phyloP scores from a whole-genome alignment of 2,888 invertebrate genomes.

The Eristalis intricaria region DNA sequence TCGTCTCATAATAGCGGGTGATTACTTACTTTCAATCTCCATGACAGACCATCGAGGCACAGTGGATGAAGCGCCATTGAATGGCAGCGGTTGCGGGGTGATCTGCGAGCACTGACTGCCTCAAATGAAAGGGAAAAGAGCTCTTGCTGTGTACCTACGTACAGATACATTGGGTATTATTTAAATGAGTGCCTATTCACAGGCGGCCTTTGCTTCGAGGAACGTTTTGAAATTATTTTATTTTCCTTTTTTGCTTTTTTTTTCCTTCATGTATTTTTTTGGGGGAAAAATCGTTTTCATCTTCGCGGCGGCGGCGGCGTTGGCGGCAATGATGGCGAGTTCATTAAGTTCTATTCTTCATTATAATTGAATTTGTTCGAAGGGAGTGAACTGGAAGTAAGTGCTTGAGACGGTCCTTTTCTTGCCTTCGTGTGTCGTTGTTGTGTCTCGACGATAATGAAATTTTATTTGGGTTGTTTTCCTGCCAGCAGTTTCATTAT shows the following conservation, averaged over 20 bases:
- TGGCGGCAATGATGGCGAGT: constrained; percentile 67
- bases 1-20: constrained; percentile 62
- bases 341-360: constrained; percentile 72
- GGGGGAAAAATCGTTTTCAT: constrained; percentile 55
- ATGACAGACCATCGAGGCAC: constrained; percentile 42
- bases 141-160: constrained; percentile 36
- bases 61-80: neutral
- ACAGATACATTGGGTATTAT: constrained; percentile 68
- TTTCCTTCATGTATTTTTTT: neutral
- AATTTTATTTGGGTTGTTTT: constrained; percentile 72
- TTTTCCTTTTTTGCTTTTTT: constrained; percentile 23
- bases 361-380: constrained; percentile 72
- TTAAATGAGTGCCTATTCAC: constrained; percentile 70
- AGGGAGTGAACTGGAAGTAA: constrained; percentile 72
- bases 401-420: constrained; percentile 58
- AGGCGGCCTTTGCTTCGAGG: constrained; percentile 48
- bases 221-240: constrained; percentile 64
- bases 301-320: constrained; percentile 50
- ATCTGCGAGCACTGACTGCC: constrained; percentile 3
- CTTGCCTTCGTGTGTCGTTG: constrained; percentile 62
- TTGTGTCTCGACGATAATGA: constrained; percentile 68
- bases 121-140: constrained; percentile 50
- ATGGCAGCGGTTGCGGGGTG: neutral
- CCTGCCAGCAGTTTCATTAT: constrained; percentile 65
- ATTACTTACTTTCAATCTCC: constrained; percentile 67